Percentiles rank a stretch among this genome's conserved stretches.
Conservation (phyloP, 2,888 invertebrate species). For the Limnephilus marmoratus region DNA sequence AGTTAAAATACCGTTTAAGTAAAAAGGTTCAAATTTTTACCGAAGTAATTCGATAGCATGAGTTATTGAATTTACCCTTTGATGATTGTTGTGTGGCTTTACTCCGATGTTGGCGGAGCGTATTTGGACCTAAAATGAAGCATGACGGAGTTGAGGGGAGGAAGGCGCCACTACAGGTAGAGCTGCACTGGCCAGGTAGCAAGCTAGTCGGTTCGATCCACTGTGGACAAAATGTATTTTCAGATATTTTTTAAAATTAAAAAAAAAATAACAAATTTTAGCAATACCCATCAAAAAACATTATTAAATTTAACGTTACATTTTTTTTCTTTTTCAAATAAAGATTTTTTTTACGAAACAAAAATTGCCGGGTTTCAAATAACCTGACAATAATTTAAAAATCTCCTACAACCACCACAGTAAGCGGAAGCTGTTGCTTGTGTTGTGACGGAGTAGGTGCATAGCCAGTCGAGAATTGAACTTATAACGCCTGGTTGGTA, state of each 20-base stretch:
- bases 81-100: background rate
- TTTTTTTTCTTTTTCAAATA: no score
- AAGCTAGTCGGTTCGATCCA: background rate
- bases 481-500: no score
- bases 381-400: no score
- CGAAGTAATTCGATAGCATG: no score
- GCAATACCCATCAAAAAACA: background rate
- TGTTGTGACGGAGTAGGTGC: no score
- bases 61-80: background rate
- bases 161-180: constrained; percentile 67
- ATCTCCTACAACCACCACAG: no score
- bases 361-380: no score
- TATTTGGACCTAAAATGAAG: constrained; percentile 27
- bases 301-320: no score
- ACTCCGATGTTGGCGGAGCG: background rate
- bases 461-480: no score
- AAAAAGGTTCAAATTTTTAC: background rate
- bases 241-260: background rate
- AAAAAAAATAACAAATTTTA: background rate
- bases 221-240: background rate
- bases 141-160: constrained; percentile 67
- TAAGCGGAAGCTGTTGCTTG: no score
- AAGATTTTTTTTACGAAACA: no score
- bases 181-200: constrained; percentile 43
- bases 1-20: background rate